phyloP scores from a whole-genome alignment of 2,113 vertebrate species.

The Tachuris rubrigastra region DNA sequence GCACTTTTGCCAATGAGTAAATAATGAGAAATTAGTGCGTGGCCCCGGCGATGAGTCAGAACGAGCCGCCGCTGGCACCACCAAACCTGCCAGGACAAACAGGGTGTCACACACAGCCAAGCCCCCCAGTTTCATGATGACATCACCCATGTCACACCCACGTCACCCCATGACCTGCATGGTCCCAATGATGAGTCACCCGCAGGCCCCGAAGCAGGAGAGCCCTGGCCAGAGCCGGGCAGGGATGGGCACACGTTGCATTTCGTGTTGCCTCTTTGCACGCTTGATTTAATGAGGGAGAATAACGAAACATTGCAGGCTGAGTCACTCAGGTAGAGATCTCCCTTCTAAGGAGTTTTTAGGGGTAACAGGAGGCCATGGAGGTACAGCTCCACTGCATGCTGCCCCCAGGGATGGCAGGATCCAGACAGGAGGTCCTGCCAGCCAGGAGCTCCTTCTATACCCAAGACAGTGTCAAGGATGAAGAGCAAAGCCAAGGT shows the following conservation, averaged over 20 bases:
- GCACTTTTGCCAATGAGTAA: conserved; percentile 22
- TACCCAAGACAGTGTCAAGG: neutral
- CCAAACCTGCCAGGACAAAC: neutral
- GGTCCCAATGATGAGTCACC: neutral
- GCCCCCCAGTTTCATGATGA: fast-evolving
- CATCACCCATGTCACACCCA: fast-evolving
- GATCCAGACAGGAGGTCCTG: neutral
- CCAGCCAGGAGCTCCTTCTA: neutral
- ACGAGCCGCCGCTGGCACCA: fast-evolving
- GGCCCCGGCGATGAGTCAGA: neutral
- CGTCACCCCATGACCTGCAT: fast-evolving
- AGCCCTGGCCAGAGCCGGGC: fast-evolving
- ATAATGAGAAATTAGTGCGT: neutral
- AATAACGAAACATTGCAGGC: neutral
- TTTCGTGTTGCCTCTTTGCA: fast-evolving
- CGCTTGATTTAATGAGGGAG: neutral
- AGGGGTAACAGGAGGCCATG: neutral
- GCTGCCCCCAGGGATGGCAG: neutral
- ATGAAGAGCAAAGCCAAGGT: neutral
- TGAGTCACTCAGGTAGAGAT: fast-evolving
- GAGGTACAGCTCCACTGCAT: neutral
- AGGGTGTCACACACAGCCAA: neutral
- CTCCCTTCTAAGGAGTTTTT: neutral
- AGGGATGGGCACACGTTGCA: fast-evolving
- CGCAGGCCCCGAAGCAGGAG: neutral